Evolutionary conservation across 2,113 vertebrate genomes (phyloP).

Genomic region (Argyrosomus japonicus): DNA sequence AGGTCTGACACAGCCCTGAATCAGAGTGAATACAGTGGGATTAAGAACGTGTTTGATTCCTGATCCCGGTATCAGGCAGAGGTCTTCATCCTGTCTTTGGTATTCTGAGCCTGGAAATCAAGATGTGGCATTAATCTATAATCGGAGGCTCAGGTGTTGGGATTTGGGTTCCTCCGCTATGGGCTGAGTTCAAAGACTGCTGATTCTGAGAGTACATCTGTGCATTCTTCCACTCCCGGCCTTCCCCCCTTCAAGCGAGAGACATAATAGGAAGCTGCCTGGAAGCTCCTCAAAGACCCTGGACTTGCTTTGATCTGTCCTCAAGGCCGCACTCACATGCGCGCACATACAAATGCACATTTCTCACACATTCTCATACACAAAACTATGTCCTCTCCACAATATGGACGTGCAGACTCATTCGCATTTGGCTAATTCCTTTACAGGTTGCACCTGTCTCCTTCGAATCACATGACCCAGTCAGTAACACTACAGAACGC

Average conservation of each 20-base stretch:
- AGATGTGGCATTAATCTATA: conserved; percentile 71
- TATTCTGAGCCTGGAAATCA: conserved; percentile 67
- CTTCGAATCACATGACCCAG: neutral
- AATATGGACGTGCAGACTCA: neutral
- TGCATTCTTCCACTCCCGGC: conserved; percentile 68
- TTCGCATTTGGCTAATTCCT: neutral
- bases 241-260: conserved; percentile 27
- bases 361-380: conserved; percentile 6
- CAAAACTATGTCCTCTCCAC: conserved; percentile 8
- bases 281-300: conserved; percentile 75
- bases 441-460: conserved; percentile 28
- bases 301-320: conserved; percentile 71
- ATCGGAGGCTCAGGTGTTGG: conserved; percentile 72
- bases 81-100: conserved; percentile 60
- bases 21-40: conserved; percentile 48
- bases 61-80: conserved; percentile 45
- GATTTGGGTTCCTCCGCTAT: conserved; percentile 49
- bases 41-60: conserved; percentile 62
- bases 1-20: conserved; percentile 53
- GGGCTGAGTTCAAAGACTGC: conserved; percentile 69
- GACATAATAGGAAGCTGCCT: conserved; percentile 58
- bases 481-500: neutral
- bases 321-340: conserved; percentile 47
- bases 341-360: conserved; percentile 16
- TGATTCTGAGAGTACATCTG: conserved; percentile 68